Evolutionary conservation across 2,113 vertebrate genomes (phyloP), one percentile per base, ranked within the genome.

Genomic region (Heloderma charlesbogerti): DNA sequence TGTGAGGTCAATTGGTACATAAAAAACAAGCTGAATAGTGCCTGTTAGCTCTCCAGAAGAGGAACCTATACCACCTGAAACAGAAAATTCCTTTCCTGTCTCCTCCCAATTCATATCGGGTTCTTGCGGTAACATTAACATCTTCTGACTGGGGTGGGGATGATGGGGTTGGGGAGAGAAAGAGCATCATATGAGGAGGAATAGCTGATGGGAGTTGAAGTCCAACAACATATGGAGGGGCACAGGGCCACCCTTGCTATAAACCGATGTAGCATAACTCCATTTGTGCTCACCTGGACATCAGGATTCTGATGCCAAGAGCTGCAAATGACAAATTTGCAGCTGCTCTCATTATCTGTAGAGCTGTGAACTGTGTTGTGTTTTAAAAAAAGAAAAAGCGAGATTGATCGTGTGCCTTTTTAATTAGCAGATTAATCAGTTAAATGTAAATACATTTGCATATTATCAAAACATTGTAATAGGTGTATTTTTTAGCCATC

Each of bases 401-500:
- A n/a, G 43, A 63, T 31, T 84, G 37, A 77, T 89, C 71, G n/a
- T 45, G 54, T 66, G 69, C 80, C 54, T 45, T 75, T 40, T 89
- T 72, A 89, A 84, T 89, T 75, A 77, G 40, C 57, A 45, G 29
- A 66, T 82, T 48, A 89, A 89, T 31, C 69, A 84, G 54, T 48
- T 75, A 22, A 31, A 54, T 85, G 57, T 67, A 51, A 84, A 40
- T 34, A 67, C 27, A 15, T 78, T 67, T 78, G 63, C 60, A 78
- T 54, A 78, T 31, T 86, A 51, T 4, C 72, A 90, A 84, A 85
- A 66, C 69, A 79, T 66, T 34, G 8, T 88, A 88, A 88, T 79
- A 34, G 86, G 34, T 54, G 9, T 20, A 37, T 22, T 34, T 40
- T n/a, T 54, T 16, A 18, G 22, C 6, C 7, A 54, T 87, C 22